phyloP scores from a whole-genome alignment of 2,888 invertebrate species.

The Hemithea aestivaria region DNA sequence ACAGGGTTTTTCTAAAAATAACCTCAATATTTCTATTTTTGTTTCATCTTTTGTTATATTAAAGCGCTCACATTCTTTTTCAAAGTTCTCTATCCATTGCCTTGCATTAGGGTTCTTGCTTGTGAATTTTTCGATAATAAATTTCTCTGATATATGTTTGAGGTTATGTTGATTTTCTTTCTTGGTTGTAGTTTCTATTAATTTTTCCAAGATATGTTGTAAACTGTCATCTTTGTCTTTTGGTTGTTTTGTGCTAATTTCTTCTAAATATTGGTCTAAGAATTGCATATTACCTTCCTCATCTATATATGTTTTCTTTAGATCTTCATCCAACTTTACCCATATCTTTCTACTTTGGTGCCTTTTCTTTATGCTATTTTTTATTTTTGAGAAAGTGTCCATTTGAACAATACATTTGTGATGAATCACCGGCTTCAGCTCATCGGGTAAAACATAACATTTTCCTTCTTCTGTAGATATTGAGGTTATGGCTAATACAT shows the following conservation, averaged over 20 bases:
- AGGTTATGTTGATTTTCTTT: slow-evolving; percentile 22
- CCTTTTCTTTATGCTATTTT: slow-evolving; percentile 16
- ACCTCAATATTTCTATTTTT: too few species aligned
- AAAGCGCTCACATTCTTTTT: slow-evolving; percentile 20
- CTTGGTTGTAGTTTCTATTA: background rate
- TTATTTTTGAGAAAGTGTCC: slow-evolving; percentile 4
- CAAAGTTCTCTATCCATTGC: slow-evolving; percentile 34
- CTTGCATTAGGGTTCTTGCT: slow-evolving; percentile 24
- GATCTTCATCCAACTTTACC: slow-evolving; percentile 6
- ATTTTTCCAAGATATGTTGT: background rate
- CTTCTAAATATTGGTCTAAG: slow-evolving; percentile 18
- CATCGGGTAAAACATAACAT: slow-evolving; percentile 20
- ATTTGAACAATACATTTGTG: slow-evolving; percentile 4
- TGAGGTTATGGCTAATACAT: slow-evolving; percentile 27
- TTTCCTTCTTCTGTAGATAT: slow-evolving; percentile 18
- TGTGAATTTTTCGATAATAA: slow-evolving; percentile 33
- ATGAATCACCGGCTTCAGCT: slow-evolving; percentile 19
- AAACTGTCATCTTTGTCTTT: slow-evolving; percentile 27
- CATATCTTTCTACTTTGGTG: slow-evolving; percentile 17
- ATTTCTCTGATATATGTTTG: slow-evolving; percentile 27
- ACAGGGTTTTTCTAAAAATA: too few species aligned
- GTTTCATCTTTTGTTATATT: background rate
- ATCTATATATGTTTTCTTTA: slow-evolving; percentile 16
- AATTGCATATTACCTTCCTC: slow-evolving; percentile 13
- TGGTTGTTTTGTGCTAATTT: slow-evolving; percentile 9